These are phyloP conservation scores for Amblyopsis hoosieri DNA, from an alignment of 2,797 vertebrate species.

Conservation along the genomic window DNA sequence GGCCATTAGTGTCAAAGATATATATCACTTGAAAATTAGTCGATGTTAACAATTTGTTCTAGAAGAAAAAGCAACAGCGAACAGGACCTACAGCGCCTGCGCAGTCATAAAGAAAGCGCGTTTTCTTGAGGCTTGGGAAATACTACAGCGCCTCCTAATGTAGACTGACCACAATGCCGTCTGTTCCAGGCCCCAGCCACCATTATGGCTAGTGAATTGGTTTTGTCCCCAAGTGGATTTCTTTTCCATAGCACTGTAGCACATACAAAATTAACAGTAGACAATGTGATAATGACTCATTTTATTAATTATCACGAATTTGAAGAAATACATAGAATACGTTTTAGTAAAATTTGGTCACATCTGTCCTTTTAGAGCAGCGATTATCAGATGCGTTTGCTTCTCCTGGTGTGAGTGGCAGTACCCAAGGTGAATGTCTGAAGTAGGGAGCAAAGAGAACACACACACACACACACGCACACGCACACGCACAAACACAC, in stretches of 20 bases:
- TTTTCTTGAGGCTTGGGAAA: slow-evolving; percentile 4
- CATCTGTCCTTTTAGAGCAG: neutral
- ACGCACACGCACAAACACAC: too few species aligned
- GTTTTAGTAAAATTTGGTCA: too few species aligned
- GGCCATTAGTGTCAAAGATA: slow-evolving; percentile 72
- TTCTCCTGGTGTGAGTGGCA: slow-evolving; percentile 77
- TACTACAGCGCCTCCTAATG: slow-evolving; percentile 29
- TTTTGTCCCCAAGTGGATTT: too few species aligned
- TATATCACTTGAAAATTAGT: slow-evolving; percentile 14
- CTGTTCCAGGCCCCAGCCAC: too few species aligned
- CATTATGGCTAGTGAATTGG: too few species aligned
- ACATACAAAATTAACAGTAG: too few species aligned
- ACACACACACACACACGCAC: neutral
- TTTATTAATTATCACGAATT: too few species aligned
- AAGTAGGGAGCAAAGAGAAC: slow-evolving; percentile 1
- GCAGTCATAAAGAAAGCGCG: slow-evolving; percentile 18
- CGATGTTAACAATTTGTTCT: slow-evolving; percentile 4
- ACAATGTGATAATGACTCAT: too few species aligned
- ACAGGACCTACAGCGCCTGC: slow-evolving; percentile 39
- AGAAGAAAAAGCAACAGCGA: slow-evolving; percentile 10
- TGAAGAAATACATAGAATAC: too few species aligned
- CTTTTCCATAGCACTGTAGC: too few species aligned
- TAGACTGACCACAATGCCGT: too few species aligned
- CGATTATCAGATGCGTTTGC: slow-evolving; percentile 55
- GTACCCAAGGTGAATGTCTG: slow-evolving; percentile 79